These are phyloP conservation scores for Trisateles emortualis DNA, from an alignment of 2,888 invertebrate genomes.

Conservation along the genomic window DNA sequence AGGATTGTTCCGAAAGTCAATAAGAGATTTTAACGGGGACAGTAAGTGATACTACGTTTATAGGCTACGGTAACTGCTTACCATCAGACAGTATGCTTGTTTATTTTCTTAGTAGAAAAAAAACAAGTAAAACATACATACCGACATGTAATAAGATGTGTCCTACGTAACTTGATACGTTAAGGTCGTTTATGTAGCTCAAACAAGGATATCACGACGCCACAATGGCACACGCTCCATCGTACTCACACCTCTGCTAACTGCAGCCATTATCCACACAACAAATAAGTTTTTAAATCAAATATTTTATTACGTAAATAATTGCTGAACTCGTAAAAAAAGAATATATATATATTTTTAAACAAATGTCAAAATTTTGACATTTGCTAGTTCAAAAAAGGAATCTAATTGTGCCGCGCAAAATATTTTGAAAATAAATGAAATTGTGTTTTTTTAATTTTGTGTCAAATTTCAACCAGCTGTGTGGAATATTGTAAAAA, in stretches of 20 bases:
- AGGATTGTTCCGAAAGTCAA: too few species aligned
- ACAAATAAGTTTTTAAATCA: neutral
- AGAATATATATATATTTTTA: too few species aligned
- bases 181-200: conserved; percentile 30
- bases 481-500: neutral
- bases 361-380: neutral
- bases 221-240: conserved; percentile 24
- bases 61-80: too few species aligned
- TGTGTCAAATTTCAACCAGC: neutral
- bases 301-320: neutral
- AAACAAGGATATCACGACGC: conserved; percentile 38
- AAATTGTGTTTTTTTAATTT: neutral
- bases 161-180: conserved; percentile 23
- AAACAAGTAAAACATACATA: conserved; percentile 10
- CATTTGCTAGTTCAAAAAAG: neutral
- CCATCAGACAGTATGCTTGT: too few species aligned
- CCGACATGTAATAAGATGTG: conserved; percentile 19
- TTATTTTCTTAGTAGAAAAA: neutral
- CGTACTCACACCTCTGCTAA: conserved; percentile 22
- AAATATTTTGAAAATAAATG: conserved; percentile 3
- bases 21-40: too few species aligned
- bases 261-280: conserved; percentile 4
- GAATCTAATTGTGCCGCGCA: neutral
- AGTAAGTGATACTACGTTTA: too few species aligned
- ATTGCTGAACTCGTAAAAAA: neutral